Conservation (phyloP, 2,888 invertebrate genomes). For the Willowsia nigromaculata region DNA sequence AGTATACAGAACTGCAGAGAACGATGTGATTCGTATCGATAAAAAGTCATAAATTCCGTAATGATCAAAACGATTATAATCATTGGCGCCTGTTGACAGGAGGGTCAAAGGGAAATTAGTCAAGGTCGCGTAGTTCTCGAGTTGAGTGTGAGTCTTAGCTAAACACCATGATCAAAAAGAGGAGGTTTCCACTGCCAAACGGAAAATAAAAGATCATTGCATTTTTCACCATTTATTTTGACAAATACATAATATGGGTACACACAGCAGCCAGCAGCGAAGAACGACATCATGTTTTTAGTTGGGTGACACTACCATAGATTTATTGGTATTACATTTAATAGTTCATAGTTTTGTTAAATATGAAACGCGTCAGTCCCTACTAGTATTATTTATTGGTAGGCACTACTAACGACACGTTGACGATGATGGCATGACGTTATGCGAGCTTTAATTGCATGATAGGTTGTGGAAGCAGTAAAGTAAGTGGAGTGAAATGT, state of each 20-base stretch:
- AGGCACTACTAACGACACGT: neutral
- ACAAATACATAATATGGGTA: too few relatives aligned
- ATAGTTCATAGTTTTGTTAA: too few relatives aligned
- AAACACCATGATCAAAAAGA: too few relatives aligned
- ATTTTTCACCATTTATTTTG: too few relatives aligned
- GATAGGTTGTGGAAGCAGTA: neutral
- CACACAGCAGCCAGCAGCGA: too few relatives aligned
- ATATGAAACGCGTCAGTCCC: neutral
- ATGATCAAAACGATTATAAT: slow-evolving; percentile 54
- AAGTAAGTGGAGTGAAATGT: neutral
- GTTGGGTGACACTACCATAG: neutral
- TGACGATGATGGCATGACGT: neutral
- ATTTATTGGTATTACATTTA: neutral
- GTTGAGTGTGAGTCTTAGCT: neutral
- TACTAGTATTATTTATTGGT: slow-evolving; percentile 14
- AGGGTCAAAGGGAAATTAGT: slow-evolving; percentile 67
- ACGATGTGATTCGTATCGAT: slow-evolving; percentile 31
- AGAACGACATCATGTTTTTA: neutral
- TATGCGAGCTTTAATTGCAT: neutral
- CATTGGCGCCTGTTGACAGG: slow-evolving; percentile 68
- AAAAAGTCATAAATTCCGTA: slow-evolving; percentile 62
- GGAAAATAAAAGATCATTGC: too few relatives aligned
- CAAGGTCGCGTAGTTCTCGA: slow-evolving; percentile 2
- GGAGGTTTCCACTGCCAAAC: too few relatives aligned
- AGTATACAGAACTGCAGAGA: neutral